Evolutionary conservation across 2,888 invertebrate species (phyloP), one percentile per base, ranked within the genome.

Genomic region (Bellardia bayeri): DNA sequence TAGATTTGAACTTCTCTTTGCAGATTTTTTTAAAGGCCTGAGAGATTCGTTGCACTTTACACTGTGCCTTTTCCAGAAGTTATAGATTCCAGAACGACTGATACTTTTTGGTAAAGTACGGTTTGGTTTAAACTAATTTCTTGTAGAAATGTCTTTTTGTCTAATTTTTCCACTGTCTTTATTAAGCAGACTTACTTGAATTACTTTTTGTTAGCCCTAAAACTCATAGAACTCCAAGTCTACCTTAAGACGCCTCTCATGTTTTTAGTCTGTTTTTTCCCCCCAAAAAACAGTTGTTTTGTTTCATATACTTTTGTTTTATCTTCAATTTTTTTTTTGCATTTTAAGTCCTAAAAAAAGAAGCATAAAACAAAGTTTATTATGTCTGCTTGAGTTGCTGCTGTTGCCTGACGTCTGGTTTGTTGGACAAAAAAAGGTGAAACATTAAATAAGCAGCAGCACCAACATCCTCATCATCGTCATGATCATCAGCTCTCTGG

Each of bases 341-440:
- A 56, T 30, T 58, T 58, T 58, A 30, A 58, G 33, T 58, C 51
- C n/a, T 8, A 58, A 33, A 58, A 58, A 51, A 66, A 66, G 54
- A 69, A 78, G 56, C 78, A 78, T 71, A 49, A 78, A 49, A 81
- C 76, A 79, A 79, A 84, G 78, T 79, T 76, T 84, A 84, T 79
- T 84, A 84, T 79, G 78, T 82, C 74, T 82, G 72, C 56, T 78
- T 71, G 71, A 83, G 71, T 45, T 83, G 83, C 76, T 83, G 83
- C 30, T 78, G 76, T 45, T 30, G 82, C 54, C 64, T 78, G 56
- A 71, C 11, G 76, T 78, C 71, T 83, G 83, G 63, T 7, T 42
- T 64, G 8, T 56, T 23, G 3, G 3, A 6, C 3, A 49, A 54
- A 69, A 69, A 64, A 82, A 78, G 71, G 78, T 83, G 71, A 56